Evolutionary conservation across 2,888 invertebrate genomes (phyloP), one percentile per base, ranked within the genome.

Genomic region (Empis stercorea): DNA sequence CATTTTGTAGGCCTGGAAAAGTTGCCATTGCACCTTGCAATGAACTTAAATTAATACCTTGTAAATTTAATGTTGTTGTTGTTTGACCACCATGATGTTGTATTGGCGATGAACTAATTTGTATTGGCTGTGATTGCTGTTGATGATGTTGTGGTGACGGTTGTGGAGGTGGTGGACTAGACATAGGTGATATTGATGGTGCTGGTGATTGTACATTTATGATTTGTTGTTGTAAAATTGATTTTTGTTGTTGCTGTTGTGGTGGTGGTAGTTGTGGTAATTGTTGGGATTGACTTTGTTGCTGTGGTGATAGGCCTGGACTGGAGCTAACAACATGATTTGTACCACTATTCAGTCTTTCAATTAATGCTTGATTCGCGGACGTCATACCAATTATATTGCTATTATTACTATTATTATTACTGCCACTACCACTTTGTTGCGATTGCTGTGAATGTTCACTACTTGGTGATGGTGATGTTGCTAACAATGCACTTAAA

Each of bases 41-140:
- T 60, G 76, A 78, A 45, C 84, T 78, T 56, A 86, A 72, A 66
- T 85, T 85, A 55, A 87, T 74, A 56, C 84, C 81, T 72, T 85
- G 79, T 47, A 79, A 68, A 61, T 75, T 75, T 7, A 75, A 66
- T 7, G 69, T 68, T 46, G 74, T 71, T 15, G 71, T 73, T 30
- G 16, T 30, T 14, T 43, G 43, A 5, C 43, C 32, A 20, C 17
- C 37, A 50, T 15, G 45, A 46, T 50, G 70, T 70, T 53, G 55
- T 64, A 66, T 71, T 61, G 45, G 63, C 49, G 60, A 51, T 55
- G 71, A 65, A 46, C 67, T 66, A 58, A 60, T 44, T 65, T 70
- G 70, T 63, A 51, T 61, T 54, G 56, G 48, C 6, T 43, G 41
- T 16, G 13, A 5, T 13, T 49, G 47, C 47, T 57, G 47, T 48